Conservation (phyloP, 2,113 vertebrate genomes). For the Patagioenas fasciata region DNA sequence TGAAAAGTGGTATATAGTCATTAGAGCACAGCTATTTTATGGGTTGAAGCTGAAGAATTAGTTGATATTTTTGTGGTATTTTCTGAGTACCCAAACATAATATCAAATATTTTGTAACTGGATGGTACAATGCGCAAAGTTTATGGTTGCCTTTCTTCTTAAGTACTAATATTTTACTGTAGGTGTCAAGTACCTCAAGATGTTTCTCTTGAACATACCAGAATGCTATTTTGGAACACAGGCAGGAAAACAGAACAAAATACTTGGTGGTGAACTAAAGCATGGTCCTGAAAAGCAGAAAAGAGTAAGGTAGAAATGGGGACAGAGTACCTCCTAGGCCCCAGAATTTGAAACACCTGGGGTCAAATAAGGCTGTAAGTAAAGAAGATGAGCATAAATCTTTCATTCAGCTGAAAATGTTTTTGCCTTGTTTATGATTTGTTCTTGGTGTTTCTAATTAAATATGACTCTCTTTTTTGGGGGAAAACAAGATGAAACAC, state of each 20-base stretch:
- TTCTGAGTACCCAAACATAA: background rate
- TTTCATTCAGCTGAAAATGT: background rate
- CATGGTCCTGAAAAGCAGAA: background rate
- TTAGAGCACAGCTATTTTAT: background rate
- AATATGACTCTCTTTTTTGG: background rate
- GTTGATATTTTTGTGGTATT: background rate
- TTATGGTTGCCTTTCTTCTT: background rate
- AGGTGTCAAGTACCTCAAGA: background rate
- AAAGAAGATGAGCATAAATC: background rate
- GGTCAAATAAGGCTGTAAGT: background rate
- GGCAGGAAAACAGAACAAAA: background rate
- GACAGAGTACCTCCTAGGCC: background rate
- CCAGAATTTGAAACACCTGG: background rate
- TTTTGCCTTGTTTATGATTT: background rate
- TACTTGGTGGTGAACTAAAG: background rate
- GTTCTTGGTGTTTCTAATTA: background rate
- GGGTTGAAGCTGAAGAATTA: background rate
- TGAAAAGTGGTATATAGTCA: background rate
- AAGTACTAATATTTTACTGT: background rate
- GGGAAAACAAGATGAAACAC: background rate
- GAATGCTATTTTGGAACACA: background rate
- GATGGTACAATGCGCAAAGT: background rate
- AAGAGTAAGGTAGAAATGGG: background rate
- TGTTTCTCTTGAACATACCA: background rate
- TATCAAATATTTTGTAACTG: background rate